Conservation (phyloP, 2,113 vertebrate genomes). For the Maccullochella peelii region DNA sequence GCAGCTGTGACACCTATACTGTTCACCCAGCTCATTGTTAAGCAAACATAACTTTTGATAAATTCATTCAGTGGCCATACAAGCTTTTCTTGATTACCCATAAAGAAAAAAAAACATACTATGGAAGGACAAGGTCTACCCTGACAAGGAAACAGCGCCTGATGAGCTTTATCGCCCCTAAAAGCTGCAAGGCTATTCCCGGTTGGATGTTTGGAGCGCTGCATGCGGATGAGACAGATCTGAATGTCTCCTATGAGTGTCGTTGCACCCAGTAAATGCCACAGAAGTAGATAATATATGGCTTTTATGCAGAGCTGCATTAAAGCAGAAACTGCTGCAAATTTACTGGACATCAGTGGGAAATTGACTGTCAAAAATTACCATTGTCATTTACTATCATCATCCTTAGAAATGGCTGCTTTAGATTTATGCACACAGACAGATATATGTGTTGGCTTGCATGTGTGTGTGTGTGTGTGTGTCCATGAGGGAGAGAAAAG, state of each 20-base stretch:
- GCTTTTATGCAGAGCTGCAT: constrained; percentile 71
- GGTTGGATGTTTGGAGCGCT: constrained; percentile 75
- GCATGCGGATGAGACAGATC: constrained; percentile 80
- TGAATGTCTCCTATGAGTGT: constrained; percentile 84
- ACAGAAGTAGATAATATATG: constrained; percentile 78
- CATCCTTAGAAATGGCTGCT: constrained; percentile 67
- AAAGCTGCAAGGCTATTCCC: constrained; percentile 81
- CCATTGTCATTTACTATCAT: constrained; percentile 79
- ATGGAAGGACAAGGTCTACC: constrained; percentile 63
- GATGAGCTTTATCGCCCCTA: constrained; percentile 81
- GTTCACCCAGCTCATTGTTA: constrained; percentile 36
- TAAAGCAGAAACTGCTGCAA: constrained; percentile 69
- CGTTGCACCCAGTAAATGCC: constrained; percentile 84
- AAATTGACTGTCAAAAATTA: constrained; percentile 75
- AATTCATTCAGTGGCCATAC: constrained; percentile 24
- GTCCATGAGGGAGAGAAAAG: not conserved
- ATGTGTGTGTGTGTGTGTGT: constrained; percentile 29
- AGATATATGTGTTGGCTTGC: constrained; percentile 32
- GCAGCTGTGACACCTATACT: not conserved
- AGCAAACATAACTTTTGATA: constrained; percentile 50
- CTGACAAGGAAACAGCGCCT: constrained; percentile 63
- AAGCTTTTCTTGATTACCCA: constrained; percentile 44
- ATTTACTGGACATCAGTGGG: constrained; percentile 81
- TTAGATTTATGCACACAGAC: constrained; percentile 69
- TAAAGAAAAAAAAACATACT: constrained; percentile 21